Evolutionary conservation across 2,888 invertebrate genomes (phyloP), one percentile per base, ranked within the genome.

Genomic region (Hartigia nigra): DNA sequence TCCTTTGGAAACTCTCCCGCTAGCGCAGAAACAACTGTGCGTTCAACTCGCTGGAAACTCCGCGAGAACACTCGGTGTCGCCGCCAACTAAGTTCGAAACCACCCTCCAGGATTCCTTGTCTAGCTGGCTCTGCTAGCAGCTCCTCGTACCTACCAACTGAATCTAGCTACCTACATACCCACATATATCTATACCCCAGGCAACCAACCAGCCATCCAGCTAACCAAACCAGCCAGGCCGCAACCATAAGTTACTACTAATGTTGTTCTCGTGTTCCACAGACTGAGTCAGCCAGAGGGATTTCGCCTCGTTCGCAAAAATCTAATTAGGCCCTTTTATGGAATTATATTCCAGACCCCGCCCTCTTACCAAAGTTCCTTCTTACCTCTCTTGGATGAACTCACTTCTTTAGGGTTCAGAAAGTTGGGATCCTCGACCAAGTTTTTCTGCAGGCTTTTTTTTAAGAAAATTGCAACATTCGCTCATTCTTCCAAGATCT

Each of bases 181-280:
- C 5, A 23, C 23, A 23, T 23, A 55, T 23, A 2, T 55, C 39
- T 77, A 69, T 69, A 75, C 74, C 69, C 70, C 76, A 12, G 76
- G 14, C n/a, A 69, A 35, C 75, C 55, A 31, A 23, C 74, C 39
- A 76, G 72, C 80, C 78, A 55, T 78, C 74, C 79, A 76, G 35
- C 77, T 74, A 76, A 76, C 37, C 78, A 74, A 77, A 75, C 79
- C 78, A 79, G 84, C 86, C 86, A 87, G 86, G 85, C 90, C 88
- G 84, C 90, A 87, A 86, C 90, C 89, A 91, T 91, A 91, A 91
- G 88, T 91, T 90, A 90, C 90, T 86, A 87, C 88, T 91, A 91
- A 91, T 91, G 91, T 91, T 90, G 89, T 90, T 91, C 89, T 88
- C 90, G 87, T 91, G 91, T 91, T 90, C 85, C 85, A 83, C 77